Percentiles rank a stretch among this genome's conserved stretches.
Conservation (phyloP, 2,797 vertebrate genomes). For the Chiloscyllium punctatum region DNA sequence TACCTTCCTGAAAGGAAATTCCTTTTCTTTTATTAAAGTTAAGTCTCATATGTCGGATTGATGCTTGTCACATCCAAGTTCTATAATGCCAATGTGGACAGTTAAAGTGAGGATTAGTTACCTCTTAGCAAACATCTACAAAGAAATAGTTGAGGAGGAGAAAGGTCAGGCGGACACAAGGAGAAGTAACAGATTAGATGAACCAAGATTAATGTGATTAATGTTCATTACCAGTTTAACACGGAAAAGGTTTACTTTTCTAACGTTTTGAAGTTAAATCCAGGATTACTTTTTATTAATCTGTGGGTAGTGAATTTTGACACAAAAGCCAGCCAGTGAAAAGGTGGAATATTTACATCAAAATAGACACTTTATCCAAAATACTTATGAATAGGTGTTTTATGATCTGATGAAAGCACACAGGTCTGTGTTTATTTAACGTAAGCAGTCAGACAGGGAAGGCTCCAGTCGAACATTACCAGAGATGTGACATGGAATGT, state of each 20-base stretch:
- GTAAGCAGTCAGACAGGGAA: constrained; percentile 66
- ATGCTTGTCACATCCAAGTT: background rate
- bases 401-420: constrained; percentile 69
- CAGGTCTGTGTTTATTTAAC: constrained; percentile 81
- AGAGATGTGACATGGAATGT: constrained; percentile 71
- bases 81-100: background rate
- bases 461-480: constrained; percentile 85
- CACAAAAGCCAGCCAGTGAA: constrained; percentile 58
- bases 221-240: constrained; percentile 46
- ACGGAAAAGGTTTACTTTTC: constrained; percentile 39
- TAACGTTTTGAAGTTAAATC: constrained; percentile 39
- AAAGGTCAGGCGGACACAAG: constrained; percentile 43
- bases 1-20: constrained; percentile 42
- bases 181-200: constrained; percentile 49
- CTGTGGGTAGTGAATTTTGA: constrained; percentile 60
- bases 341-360: constrained; percentile 64
- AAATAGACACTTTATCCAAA: constrained; percentile 59
- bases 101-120: constrained; percentile 48
- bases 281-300: constrained; percentile 33
- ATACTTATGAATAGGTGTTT: constrained; percentile 56
- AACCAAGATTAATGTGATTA: constrained; percentile 50
- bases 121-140: constrained; percentile 42
- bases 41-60: background rate
- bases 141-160: constrained; percentile 37
- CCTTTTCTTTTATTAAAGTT: constrained; percentile 32